Evolutionary conservation across 2,888 invertebrate genomes (phyloP).

Genomic region (Ypsolopha scabrella): DNA sequence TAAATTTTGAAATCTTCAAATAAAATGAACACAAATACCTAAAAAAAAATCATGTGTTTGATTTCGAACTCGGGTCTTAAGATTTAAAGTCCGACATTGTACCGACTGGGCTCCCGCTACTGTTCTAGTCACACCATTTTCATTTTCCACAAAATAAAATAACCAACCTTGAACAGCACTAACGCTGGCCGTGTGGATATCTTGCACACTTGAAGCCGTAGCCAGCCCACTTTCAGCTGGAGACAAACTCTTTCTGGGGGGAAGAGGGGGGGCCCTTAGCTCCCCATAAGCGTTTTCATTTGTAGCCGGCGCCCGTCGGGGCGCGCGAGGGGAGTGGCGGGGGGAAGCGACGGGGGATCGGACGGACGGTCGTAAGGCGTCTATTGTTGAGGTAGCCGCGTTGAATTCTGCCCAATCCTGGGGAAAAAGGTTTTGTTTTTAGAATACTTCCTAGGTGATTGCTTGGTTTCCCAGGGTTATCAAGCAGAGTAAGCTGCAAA

Average conservation of each 20-base stretch:
- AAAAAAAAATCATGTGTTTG: too few species aligned
- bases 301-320: slow-evolving; percentile 18
- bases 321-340: slow-evolving; percentile 47
- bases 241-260: slow-evolving; percentile 69
- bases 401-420: slow-evolving; percentile 75
- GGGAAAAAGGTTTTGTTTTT: slow-evolving; percentile 4
- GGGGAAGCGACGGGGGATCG: slow-evolving; percentile 72
- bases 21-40: too few species aligned
- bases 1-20: too few species aligned
- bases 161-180: slow-evolving; percentile 19
- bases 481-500: too few species aligned
- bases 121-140: too few species aligned
- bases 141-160: background rate
- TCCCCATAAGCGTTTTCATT: background rate
- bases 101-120: too few species aligned
- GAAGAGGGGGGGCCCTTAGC: slow-evolving; percentile 54
- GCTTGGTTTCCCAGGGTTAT: too few species aligned
- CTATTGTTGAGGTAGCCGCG: slow-evolving; percentile 73
- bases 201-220: slow-evolving; percentile 53
- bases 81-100: too few species aligned
- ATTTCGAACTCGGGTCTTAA: too few species aligned
- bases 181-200: slow-evolving; percentile 40
- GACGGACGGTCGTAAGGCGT: slow-evolving; percentile 55
- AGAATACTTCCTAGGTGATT: background rate
- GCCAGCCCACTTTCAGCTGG: slow-evolving; percentile 45